Evolutionary conservation across 2,797 vertebrate genomes (phyloP), one percentile per base, ranked within the genome.

Genomic region (Helostoma temminkii): DNA sequence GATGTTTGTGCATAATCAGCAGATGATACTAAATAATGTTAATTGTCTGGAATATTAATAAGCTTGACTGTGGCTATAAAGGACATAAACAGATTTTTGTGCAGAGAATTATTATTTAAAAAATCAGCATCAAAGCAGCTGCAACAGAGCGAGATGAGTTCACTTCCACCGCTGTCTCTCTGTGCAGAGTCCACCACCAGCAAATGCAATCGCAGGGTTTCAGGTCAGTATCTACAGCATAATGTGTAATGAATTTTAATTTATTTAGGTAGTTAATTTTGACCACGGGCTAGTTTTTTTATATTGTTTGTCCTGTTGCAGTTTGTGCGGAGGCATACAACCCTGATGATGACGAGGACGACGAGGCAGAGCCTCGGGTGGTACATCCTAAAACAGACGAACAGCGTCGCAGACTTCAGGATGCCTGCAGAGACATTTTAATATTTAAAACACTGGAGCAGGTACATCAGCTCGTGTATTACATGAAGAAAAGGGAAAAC

Each of bases 281-380:
- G 26, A 39, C 9, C 34, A 14, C 16, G 2, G 16, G 3, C 0
- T 16, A 28, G 2, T 16, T 2, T 53, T 66, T 48, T 1, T 7
- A 34, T 11, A n/a, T 1, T 14, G n/a, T 72, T 21, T 49, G 59
- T 65, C 10, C 53, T 24, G 70, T 64, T 68, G 66, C 91, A 99
- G 97, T 99, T 64, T 98, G 97, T 89, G 97, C 97, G 55, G 97
- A 98, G 91, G 82, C 96, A 25, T 98, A 96, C 78, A 95, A 99
- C 82, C 97, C 97, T n/a, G 97, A 98, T 80, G 96, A 98, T 1
- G 97, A 98, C 19, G 95, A 96, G 1, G 96, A 98, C 42, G 95
- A 96, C 39, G 96, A 95, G 62, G 67, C 89, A 25, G 95, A 98
- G 73, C 93, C 94, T 64, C 94, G 93, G 91, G 91, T 97, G 19